These are phyloP conservation scores for Setophaga coronata DNA, from an alignment of 2,113 vertebrate species.

Conservation along the genomic window DNA sequence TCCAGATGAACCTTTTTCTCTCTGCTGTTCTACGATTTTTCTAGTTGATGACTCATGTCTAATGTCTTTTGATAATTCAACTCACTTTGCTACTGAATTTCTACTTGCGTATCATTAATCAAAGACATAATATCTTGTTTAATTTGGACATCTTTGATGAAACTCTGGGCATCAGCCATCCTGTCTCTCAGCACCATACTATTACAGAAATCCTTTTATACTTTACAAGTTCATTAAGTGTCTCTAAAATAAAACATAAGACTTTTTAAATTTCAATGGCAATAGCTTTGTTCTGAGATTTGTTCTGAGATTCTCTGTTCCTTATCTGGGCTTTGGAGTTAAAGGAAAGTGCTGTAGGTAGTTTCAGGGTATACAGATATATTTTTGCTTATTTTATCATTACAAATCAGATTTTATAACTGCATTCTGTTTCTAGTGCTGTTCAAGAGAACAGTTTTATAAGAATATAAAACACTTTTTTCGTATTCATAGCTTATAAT, in stretches of 20 bases:
- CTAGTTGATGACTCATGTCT: not conserved
- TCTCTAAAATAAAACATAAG: not conserved
- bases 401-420: not conserved
- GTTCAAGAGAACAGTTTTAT: not conserved
- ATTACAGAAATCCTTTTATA: not conserved
- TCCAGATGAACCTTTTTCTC: not conserved
- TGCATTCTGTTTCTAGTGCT: not conserved
- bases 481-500: not conserved
- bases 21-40: not conserved
- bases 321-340: not conserved
- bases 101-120: not conserved
- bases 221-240: not conserved
- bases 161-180: not conserved
- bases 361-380: not conserved
- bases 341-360: not conserved
- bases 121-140: not conserved
- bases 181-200: not conserved
- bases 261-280: not conserved
- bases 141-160: not conserved
- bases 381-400: not conserved
- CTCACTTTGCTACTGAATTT: not conserved
- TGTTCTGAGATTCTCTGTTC: not conserved
- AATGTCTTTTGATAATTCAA: not conserved
- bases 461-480: constrained; percentile 9
- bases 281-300: not conserved